Base-by-base conservation (phyloP, 2,113 vertebrate genomes). In the Ascaphus truei region DNA sequence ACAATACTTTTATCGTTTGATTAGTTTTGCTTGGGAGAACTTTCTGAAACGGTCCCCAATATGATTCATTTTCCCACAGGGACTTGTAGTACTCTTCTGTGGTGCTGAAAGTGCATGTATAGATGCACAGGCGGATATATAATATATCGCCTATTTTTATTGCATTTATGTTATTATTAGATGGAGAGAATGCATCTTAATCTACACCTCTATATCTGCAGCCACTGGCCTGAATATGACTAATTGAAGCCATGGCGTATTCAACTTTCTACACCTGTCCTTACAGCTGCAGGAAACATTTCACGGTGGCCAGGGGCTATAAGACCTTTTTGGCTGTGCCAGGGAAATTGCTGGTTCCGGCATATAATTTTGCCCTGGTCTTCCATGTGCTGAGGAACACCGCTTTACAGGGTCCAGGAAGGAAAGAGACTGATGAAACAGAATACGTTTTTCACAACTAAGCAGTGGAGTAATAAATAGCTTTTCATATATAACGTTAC, bases 231-330 rank as follows among this genome's bases (percentile, higher is more conserved):
- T 53, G 52, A 27, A 34, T 26, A 52, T 16, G 53, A 39, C 64
- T 67, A 57, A 59, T 58, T 50, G 55, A 58, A 58, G 53, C 41
- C 65, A 57, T n/a, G n/a, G n/a, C n/a, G n/a, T n/a, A n/a, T 29
- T 37, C 22, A 50, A 10, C 45, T 16, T 25, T 10, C 3, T 68
- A 34, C 55, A 68, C 65, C 65, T 68, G 48, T 65, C 48, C 20
- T 9, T 10, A 16, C 62, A 53, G 23, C 50, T 53, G 53, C 65
- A 68, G 41, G 64, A 68, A 58, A 20, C 52, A 9, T 12, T 23
- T 31, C 27, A 7, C 30, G 13, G 4, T 48, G 18, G 39, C 55
- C 39, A 34, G 39, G 65, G 65, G 64, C 53, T 59, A 59, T 27
- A 20, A 13, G 50, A 41, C 48, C 37, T 20, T 8, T 30, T 13